Conservation (phyloP, 2,888 invertebrate genomes). For the Epinotia bilunana region DNA sequence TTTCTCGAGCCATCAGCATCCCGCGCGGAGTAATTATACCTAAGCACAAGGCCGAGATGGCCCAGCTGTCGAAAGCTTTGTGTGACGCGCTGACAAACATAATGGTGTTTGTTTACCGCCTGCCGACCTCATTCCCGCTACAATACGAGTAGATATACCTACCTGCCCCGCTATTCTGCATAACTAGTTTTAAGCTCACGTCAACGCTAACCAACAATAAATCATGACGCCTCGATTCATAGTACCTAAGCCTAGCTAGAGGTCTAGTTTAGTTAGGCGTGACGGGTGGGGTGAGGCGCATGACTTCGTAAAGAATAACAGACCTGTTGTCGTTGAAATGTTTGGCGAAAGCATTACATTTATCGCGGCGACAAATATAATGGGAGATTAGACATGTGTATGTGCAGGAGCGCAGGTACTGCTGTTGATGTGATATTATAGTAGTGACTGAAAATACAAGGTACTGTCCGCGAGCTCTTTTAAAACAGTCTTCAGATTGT, state of each 20-base stretch:
- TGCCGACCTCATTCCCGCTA: constrained; percentile 23
- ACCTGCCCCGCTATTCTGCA: too few species aligned
- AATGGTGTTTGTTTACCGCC: constrained; percentile 27
- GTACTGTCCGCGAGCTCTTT: not conserved
- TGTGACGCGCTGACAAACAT: constrained; percentile 22
- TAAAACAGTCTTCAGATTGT: too few species aligned
- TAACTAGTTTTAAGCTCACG: too few species aligned
- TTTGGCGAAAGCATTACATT: constrained; percentile 13
- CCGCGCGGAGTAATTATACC: constrained; percentile 4
- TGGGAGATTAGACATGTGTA: not conserved
- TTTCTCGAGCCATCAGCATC: not conserved
- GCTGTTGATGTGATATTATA: not conserved
- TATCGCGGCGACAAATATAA: not conserved
- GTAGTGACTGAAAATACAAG: not conserved
- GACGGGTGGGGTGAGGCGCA: too few species aligned
- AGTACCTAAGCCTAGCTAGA: too few species aligned
- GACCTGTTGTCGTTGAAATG: constrained; percentile 13
- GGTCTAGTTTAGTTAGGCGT: too few species aligned
- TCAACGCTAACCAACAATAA: too few species aligned
- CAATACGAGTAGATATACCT: not conserved
- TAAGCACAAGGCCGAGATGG: not conserved
- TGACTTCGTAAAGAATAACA: too few species aligned
- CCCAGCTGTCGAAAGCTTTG: constrained; percentile 21
- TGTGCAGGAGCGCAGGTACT: not conserved
- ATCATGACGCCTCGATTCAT: too few species aligned